Evolutionary conservation across 2,113 vertebrate genomes (phyloP).

Genomic region (Speoplatyrhinus poulsoni): DNA sequence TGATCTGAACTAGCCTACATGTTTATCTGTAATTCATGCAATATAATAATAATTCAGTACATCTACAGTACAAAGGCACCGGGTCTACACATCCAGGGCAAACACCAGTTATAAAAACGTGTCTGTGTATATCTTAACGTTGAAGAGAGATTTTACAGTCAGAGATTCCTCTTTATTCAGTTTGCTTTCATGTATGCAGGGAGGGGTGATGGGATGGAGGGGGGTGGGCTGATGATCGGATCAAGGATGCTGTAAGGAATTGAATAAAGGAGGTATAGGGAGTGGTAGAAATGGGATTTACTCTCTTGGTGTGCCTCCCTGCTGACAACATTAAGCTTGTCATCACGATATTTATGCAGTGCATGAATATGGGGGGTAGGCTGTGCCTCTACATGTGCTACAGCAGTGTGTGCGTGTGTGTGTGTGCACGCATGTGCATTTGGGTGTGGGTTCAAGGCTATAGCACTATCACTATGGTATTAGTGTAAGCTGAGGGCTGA

Average conservation of each 20-base stretch:
- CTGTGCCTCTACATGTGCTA: background rate
- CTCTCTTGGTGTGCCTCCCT: slow-evolving; percentile 44
- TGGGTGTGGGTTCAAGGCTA: slow-evolving; percentile 12
- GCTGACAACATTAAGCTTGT: slow-evolving; percentile 45
- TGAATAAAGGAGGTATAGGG: slow-evolving; percentile 54
- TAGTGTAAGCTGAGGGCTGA: background rate
- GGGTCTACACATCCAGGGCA: slow-evolving; percentile 34
- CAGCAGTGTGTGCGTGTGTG: background rate
- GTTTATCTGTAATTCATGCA: slow-evolving; percentile 39
- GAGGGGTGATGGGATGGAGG: background rate
- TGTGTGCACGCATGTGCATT: slow-evolving; percentile 16
- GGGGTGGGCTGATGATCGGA: slow-evolving; percentile 55
- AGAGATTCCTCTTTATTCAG: slow-evolving; percentile 48
- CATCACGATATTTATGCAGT: slow-evolving; percentile 22
- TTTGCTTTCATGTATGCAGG: slow-evolving; percentile 54
- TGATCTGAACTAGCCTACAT: slow-evolving; percentile 13
- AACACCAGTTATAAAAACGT: slow-evolving; percentile 44
- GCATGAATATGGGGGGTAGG: background rate
- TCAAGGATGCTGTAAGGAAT: slow-evolving; percentile 56
- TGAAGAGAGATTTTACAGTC: slow-evolving; percentile 52
- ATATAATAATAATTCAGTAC: slow-evolving; percentile 33
- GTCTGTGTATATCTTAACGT: slow-evolving; percentile 34
- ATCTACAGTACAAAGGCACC: slow-evolving; percentile 36
- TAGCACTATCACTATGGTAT: background rate
- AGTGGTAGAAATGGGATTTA: slow-evolving; percentile 57